Conservation (phyloP, 2,113 vertebrate species). For the Equus przewalskii region DNA sequence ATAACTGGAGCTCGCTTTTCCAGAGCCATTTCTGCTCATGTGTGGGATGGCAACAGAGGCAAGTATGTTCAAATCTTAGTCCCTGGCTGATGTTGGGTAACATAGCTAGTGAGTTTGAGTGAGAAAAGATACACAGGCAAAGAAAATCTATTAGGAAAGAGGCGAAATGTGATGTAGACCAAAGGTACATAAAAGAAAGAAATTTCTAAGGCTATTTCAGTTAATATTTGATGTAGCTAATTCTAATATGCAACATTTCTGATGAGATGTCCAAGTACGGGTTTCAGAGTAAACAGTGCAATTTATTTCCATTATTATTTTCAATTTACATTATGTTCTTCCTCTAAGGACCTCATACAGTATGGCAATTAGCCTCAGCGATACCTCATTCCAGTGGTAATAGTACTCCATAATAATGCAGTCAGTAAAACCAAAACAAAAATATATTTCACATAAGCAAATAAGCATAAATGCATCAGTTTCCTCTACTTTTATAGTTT, state of each 20-base stretch:
- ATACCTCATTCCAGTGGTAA: background rate
- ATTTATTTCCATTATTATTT: conserved; percentile 23
- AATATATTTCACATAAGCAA: conserved; percentile 71
- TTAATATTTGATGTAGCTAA: conserved; percentile 78
- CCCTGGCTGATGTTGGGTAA: background rate
- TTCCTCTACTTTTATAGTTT: conserved; percentile 49
- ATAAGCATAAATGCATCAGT: conserved; percentile 69
- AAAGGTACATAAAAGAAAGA: background rate
- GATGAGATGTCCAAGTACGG: conserved; percentile 65
- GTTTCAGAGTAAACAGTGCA: conserved; percentile 52
- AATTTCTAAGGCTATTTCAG: conserved; percentile 42
- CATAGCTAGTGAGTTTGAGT: background rate
- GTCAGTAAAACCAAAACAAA: conserved; percentile 75
- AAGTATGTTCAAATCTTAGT: background rate
- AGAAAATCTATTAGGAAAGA: background rate
- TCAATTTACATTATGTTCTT: conserved; percentile 25
- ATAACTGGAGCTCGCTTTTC: background rate
- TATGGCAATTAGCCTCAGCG: background rate
- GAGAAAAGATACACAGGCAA: background rate
- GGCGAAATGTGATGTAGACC: background rate
- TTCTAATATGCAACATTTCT: conserved; percentile 70
- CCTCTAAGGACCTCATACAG: background rate
- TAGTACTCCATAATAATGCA: conserved; percentile 47
- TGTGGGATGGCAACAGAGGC: background rate
- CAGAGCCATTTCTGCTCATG: background rate